These are phyloP conservation scores for human DNA, from an alignment of 2,113 vertebrate genomes.

Conservation along the genomic window GRCh38 chr12:44970501-44971000, in stretches of 20 bases:
- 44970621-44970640: background rate
- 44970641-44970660: background rate
- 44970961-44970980: background rate
- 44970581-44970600: background rate
- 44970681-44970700: background rate
- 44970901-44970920: background rate
- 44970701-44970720: background rate
- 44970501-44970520: background rate
- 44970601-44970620: background rate
- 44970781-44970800: constrained; percentile 24
- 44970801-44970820: background rate
- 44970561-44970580: background rate
- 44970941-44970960: background rate
- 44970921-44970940: background rate
- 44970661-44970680: background rate
- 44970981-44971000: no score
- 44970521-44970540: background rate
- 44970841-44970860: constrained; percentile 27
- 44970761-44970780: background rate
- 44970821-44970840: background rate
- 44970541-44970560: constrained; percentile 9
- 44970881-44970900: constrained; percentile 33
- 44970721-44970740: background rate
- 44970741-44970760: background rate
- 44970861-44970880: background rate